These are phyloP conservation scores for Steinernema khuongi DNA, from an alignment of 1,140 invertebrate species.

Conservation along the genomic window DNA sequence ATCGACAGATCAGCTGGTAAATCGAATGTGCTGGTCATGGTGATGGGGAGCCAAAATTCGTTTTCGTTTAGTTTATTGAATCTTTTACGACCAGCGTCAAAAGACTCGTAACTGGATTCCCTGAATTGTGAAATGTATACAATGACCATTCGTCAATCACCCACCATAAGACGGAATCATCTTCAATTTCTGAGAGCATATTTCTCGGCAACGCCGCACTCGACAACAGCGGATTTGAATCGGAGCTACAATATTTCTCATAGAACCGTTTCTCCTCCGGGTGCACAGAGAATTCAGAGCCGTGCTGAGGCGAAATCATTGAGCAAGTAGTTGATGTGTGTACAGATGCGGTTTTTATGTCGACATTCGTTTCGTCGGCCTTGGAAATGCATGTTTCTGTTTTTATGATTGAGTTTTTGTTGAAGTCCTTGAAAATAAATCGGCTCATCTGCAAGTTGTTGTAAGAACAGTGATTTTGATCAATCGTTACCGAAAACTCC, in stretches of 20 bases:
- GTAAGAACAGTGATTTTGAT: too few relatives aligned
- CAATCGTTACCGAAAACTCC: too few relatives aligned
- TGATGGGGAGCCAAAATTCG: neutral
- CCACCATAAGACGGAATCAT: neutral
- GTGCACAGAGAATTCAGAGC: neutral
- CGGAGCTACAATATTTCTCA: neutral
- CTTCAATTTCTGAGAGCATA: neutral
- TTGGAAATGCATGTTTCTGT: too few relatives aligned
- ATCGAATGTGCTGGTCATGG: neutral
- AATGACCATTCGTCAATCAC: neutral
- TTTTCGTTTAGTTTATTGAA: neutral
- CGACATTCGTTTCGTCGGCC: too few relatives aligned
- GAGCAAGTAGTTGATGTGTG: too few relatives aligned
- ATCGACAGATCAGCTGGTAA: neutral
- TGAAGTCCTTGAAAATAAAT: too few relatives aligned
- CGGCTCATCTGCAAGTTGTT: too few relatives aligned
- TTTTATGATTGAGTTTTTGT: too few relatives aligned
- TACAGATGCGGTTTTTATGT: too few relatives aligned
- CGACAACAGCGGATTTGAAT: neutral
- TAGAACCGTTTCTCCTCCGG: neutral
- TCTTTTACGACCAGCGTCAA: neutral
- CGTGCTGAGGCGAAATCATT: too few relatives aligned
- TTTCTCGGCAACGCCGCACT: neutral
- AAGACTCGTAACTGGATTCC: neutral
- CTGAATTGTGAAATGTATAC: neutral